A percentile compares a stretch with the other conserved stretches of the same genome.
Conservation (phyloP, 2,888 invertebrate genomes). For the Phrixothrix hirtus region DNA sequence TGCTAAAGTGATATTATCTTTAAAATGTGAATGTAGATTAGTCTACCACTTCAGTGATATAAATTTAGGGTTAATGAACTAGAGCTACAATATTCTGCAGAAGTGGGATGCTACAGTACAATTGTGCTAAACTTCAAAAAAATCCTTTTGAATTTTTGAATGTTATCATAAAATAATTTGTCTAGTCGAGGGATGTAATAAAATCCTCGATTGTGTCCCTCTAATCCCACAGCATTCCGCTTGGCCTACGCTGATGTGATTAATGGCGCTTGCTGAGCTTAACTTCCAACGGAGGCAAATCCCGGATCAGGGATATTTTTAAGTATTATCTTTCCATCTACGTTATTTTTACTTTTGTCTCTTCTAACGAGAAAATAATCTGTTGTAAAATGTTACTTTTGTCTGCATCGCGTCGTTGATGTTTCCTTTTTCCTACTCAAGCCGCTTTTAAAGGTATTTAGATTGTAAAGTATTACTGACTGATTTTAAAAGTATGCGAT, state of each 20-base stretch:
- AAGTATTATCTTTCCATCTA: conserved; percentile 37
- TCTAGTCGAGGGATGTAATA: conserved; percentile 42
- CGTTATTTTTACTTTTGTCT: conserved; percentile 34
- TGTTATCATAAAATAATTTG: conserved; percentile 43
- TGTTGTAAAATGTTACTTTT: conserved; percentile 23
- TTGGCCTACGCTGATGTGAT: conserved; percentile 43
- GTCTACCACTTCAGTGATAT: too few relatives aligned
- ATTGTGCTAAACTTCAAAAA: conserved; percentile 12
- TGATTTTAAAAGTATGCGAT: too few relatives aligned
- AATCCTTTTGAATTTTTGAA: conserved; percentile 22
- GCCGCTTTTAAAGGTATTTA: not conserved
- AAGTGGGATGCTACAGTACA: too few relatives aligned
- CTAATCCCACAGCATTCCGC: conserved; percentile 45
- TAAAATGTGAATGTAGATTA: too few relatives aligned
- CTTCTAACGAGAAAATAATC: conserved; percentile 33
- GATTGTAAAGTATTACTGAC: too few relatives aligned
- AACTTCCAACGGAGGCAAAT: conserved; percentile 41
- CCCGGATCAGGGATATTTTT: conserved; percentile 36
- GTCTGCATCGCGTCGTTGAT: too few relatives aligned
- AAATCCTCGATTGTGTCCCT: conserved; percentile 45
- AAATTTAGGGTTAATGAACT: too few relatives aligned
- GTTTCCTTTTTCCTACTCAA: conserved; percentile 3
- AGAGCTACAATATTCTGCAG: too few relatives aligned
- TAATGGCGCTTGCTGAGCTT: conserved; percentile 46
- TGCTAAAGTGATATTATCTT: too few relatives aligned